A percentile compares a stretch with the other conserved stretches of the same genome.
Conservation (phyloP, 2,888 invertebrate genomes). For the Tenthredo livida region DNA sequence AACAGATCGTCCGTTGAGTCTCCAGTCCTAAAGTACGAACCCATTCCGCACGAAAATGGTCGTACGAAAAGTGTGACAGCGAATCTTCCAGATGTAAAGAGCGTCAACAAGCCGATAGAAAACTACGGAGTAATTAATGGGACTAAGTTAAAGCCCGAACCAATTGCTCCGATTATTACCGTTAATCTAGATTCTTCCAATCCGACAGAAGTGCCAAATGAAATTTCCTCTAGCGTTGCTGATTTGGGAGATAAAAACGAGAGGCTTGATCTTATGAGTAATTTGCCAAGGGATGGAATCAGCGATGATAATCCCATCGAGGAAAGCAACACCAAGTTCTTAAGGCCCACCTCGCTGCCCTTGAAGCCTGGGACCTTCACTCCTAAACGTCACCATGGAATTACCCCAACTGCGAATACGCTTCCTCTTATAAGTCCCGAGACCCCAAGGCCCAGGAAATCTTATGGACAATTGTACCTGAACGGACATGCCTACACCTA, state of each 20-base stretch:
- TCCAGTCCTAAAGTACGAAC: constrained; percentile 60
- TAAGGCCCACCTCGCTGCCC: constrained; percentile 90
- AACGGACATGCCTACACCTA: constrained; percentile 96
- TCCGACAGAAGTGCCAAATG: constrained; percentile 64
- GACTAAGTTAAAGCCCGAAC: constrained; percentile 56
- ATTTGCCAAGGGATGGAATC: neutral
- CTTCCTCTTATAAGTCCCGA: constrained; percentile 93
- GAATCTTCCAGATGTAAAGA: constrained; percentile 56
- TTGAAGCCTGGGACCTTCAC: constrained; percentile 91
- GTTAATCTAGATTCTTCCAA: constrained; percentile 65
- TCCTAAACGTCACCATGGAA: constrained; percentile 89
- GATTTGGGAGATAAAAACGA: constrained; percentile 53
- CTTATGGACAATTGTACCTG: constrained; percentile 92
- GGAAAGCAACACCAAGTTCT: constrained; percentile 80
- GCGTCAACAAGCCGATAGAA: constrained; percentile 42
- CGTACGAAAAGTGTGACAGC: constrained; percentile 58
- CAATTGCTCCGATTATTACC: constrained; percentile 56
- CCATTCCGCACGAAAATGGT: constrained; percentile 61
- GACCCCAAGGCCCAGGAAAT: constrained; percentile 93
- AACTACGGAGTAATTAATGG: constrained; percentile 57
- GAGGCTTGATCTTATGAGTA: neutral
- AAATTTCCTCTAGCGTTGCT: constrained; percentile 66
- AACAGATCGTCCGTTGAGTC: constrained; percentile 56
- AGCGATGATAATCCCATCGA: constrained; percentile 69
- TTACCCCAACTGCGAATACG: constrained; percentile 90